Evolutionary conservation across 2,888 invertebrate genomes (phyloP).

Genomic region (Agonum fuliginosum): DNA sequence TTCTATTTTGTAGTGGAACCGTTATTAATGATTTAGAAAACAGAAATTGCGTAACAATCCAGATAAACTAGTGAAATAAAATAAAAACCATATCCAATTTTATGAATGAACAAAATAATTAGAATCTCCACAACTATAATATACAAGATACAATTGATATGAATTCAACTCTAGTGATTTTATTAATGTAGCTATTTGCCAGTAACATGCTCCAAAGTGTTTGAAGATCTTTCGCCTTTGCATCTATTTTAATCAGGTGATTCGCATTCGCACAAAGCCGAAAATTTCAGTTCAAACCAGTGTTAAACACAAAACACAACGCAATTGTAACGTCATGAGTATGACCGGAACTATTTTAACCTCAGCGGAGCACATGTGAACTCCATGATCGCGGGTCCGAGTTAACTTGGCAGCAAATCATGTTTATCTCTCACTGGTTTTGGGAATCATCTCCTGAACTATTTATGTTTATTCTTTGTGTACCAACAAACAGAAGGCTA

Average conservation of each 20-base stretch:
- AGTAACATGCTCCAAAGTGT: too few species aligned
- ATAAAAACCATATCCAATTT: too few species aligned
- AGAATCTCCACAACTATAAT: too few species aligned
- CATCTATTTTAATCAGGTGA: conserved; percentile 14
- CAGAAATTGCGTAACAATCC: too few species aligned
- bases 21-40: too few species aligned
- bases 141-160: too few species aligned
- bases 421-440: conserved; percentile 39
- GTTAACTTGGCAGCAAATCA: conserved; percentile 40
- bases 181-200: too few species aligned
- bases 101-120: too few species aligned
- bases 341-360: conserved; percentile 55
- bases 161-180: too few species aligned
- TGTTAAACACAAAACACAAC: background rate
- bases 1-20: too few species aligned
- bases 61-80: too few species aligned
- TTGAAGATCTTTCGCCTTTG: conserved; percentile 9
- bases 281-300: conserved; percentile 24
- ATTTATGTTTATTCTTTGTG: conserved; percentile 55
- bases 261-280: background rate
- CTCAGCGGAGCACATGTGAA: conserved; percentile 12
- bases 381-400: conserved; percentile 11
- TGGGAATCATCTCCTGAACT: conserved; percentile 32
- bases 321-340: background rate
- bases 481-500: conserved; percentile 49